phyloP scores from a whole-genome alignment of 2,888 invertebrate genomes.

The Serrognathus titanus region DNA sequence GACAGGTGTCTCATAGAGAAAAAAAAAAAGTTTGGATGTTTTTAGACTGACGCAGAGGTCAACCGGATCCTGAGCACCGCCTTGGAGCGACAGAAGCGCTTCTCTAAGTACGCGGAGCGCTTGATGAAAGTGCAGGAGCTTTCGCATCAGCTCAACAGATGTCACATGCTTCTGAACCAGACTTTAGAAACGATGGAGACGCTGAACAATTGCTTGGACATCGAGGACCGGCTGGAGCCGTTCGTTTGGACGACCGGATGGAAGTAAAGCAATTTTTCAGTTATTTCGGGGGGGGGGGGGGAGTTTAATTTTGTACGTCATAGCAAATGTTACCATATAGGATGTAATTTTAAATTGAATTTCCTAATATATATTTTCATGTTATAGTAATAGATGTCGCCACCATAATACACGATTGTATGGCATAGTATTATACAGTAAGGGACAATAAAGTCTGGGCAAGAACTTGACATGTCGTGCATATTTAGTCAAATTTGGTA shows the following conservation, averaged over 20 bases:
- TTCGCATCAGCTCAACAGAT: constrained; percentile 76
- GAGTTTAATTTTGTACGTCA: too few species aligned
- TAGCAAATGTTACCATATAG: too few species aligned
- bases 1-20: too few species aligned
- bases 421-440: too few species aligned
- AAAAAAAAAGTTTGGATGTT: too few species aligned
- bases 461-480: too few species aligned
- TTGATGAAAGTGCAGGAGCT: constrained; percentile 79
- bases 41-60: constrained; percentile 70
- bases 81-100: constrained; percentile 78
- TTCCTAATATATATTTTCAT: too few species aligned
- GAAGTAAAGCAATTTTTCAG: constrained; percentile 36
- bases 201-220: constrained; percentile 77
- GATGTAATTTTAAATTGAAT: too few species aligned
- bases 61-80: constrained; percentile 64
- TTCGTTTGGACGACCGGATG: constrained; percentile 83
- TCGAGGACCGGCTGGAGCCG: constrained; percentile 79
- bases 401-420: too few species aligned
- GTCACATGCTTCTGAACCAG: constrained; percentile 78
- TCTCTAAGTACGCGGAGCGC: constrained; percentile 82
- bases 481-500: too few species aligned
- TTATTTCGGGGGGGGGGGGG: constrained; percentile 1
- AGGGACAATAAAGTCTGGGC: too few species aligned
- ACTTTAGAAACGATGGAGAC: constrained; percentile 82
- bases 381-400: too few species aligned